Base-by-base conservation (phyloP, 2,888 invertebrate genomes). In the Odontothrips loti region DNA sequence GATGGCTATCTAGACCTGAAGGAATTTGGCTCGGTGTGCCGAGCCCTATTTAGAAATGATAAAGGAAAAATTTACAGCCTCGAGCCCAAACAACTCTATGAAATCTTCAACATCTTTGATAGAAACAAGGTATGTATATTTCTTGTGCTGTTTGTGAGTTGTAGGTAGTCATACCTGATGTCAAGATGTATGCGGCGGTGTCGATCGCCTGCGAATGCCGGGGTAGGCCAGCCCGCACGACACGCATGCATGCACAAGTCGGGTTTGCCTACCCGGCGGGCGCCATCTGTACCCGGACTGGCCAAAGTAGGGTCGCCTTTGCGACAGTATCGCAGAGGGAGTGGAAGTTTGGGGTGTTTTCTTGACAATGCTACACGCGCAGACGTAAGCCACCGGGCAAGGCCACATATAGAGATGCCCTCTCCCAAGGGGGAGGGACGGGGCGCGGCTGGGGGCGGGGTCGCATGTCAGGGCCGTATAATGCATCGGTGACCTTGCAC, bases 11-110 rank as follows among this genome's bases (percentile, higher is more conserved):
- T 96, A 84, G 94, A 92, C 86, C 87, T 93, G 81, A 90, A 90
- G 1, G 96, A 96, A 88, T 96, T 96, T 87, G 91, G 92, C 27
- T 89, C 94, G 82, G 92, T 96, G 86, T 95, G 95, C 87, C 92
- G 94, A 84, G 95, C 96, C 0, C 87, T 96, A 81, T 96, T 96
- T 88, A 92, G 96, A 43, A 95, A 96, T 86, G 95, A 95, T 86
- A 92, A 92, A 84, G 96, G 96, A 0, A 93, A 93, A 87, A 93
- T 96, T 85, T 96, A 96, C 87, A 91, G 91, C 17, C 88, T 96
- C 83, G 90, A 93, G 0, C 91, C 92, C 82, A 91, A 92, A 80
- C 91, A 92, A 84, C 89, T 95, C 79, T 88, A 90, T 78, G 94
- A 95, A 85, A 92, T 95, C 85, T 96, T 95, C 88, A 90, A 90